Percentiles rank a stretch among this genome's conserved stretches.
Evolutionary conservation across 2,113 vertebrate species (phyloP).

Genomic region (Megaceryle maxima): DNA sequence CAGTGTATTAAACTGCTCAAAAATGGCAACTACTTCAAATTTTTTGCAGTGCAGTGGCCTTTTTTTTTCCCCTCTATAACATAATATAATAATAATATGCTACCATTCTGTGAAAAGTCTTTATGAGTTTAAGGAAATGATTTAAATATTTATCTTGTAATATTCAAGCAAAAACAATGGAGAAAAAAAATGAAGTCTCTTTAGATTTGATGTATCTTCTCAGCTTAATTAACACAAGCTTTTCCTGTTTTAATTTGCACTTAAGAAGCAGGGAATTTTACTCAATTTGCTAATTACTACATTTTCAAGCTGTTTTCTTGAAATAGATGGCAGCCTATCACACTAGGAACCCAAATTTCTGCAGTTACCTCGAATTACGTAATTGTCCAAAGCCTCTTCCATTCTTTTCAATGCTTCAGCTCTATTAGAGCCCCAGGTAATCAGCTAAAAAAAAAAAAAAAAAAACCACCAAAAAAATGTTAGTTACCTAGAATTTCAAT

Average conservation of each 20-base stretch:
- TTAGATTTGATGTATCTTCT: conserved; percentile 48
- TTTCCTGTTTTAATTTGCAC: conserved; percentile 78
- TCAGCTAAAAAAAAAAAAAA: conserved; percentile 77
- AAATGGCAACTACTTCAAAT: not conserved
- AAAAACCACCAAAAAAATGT: not conserved
- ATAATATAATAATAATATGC: not conserved
- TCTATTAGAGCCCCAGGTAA: conserved; percentile 88
- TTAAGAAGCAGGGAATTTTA: conserved; percentile 77
- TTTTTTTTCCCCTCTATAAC: not conserved
- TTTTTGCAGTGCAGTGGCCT: not conserved
- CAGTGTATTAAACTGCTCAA: not conserved
- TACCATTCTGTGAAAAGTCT: not conserved
- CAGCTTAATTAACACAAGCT: conserved; percentile 64
- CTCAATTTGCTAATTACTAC: conserved; percentile 82
- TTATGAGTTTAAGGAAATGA: not conserved
- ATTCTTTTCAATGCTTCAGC: conserved; percentile 88
- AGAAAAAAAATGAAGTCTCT: not conserved
- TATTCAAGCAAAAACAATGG: not conserved
- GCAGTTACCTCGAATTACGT: conserved; percentile 92
- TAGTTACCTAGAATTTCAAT: not conserved
- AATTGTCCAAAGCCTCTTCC: conserved; percentile 92
- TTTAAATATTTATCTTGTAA: not conserved
- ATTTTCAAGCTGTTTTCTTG: conserved; percentile 78
- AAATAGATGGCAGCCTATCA: conserved; percentile 71
- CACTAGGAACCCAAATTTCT: conserved; percentile 60